These are phyloP conservation scores for Danaus plexippus DNA, from an alignment of 1,140 invertebrate species.

Conservation along the genomic window DNA sequence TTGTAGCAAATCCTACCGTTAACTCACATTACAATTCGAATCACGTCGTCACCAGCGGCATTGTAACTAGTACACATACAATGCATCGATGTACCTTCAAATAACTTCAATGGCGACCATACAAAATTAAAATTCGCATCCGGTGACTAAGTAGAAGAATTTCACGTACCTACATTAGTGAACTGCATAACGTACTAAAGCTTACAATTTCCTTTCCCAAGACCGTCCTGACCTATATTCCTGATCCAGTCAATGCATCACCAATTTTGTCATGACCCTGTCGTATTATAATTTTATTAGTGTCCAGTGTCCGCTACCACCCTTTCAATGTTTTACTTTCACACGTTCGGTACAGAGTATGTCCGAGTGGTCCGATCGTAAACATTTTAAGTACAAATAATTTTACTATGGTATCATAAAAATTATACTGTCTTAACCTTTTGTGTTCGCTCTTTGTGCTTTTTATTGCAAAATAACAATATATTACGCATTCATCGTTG, in stretches of 20 bases:
- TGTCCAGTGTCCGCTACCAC: conserved; percentile 39
- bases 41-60: no score
- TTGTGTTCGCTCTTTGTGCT: conserved; percentile 2
- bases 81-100: no score
- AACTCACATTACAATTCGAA: no score
- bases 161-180: no score
- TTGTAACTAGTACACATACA: no score
- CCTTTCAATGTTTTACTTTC: conserved; percentile 62
- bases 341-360: conserved; percentile 62
- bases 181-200: no score
- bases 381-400: conserved; percentile 45
- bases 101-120: no score
- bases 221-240: conserved; percentile 61
- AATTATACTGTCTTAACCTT: conserved; percentile 18
- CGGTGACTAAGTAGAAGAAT: no score
- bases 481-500: no score
- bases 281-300: conserved; percentile 38
- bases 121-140: no score
- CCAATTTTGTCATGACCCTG: conserved; percentile 61
- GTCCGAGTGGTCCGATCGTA: conserved; percentile 51
- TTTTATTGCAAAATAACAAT: no score
- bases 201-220: conserved; percentile 60
- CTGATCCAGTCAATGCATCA: conserved; percentile 57
- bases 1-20: no score
- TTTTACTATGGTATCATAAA: conserved; percentile 12